phyloP scores from a whole-genome alignment of 2,888 invertebrate genomes.

The Pyrocoelia pectoralis region DNA sequence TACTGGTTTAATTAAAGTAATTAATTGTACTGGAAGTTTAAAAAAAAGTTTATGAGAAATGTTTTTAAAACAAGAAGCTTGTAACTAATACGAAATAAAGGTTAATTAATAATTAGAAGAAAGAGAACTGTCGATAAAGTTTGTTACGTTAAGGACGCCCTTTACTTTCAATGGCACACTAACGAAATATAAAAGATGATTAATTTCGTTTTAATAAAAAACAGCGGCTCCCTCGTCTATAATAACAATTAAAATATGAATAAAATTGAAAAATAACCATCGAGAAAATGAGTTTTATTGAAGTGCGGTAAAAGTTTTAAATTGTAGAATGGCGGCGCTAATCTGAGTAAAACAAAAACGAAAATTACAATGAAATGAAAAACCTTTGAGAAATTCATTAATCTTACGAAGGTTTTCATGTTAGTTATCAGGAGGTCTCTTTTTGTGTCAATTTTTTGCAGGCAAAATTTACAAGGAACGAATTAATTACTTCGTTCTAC shows the following conservation, averaged over 20 bases:
- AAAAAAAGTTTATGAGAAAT: not conserved
- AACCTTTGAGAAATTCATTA: not conserved
- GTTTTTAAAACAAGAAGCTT: not conserved
- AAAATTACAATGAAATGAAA: not conserved
- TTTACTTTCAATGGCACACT: not conserved
- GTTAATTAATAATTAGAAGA: not conserved
- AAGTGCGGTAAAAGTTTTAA: not conserved
- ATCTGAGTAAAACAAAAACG: not conserved
- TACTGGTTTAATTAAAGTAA: not conserved
- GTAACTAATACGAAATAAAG: not conserved
- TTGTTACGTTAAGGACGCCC: not conserved
- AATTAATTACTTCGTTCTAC: not conserved
- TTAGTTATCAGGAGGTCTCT: not conserved
- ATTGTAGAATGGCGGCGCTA: not conserved
- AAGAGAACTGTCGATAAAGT: not conserved
- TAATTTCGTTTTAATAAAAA: conserved; percentile 1
- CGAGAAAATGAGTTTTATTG: conserved; percentile 1
- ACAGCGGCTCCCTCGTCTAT: not conserved
- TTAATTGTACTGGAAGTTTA: not conserved
- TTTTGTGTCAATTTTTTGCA: not conserved
- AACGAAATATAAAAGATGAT: not conserved
- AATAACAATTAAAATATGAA: conserved; percentile 1
- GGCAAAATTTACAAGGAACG: not conserved
- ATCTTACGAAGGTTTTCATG: not conserved
- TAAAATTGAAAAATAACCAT: conserved; percentile 1